Evolutionary conservation across 1,140 invertebrate genomes (phyloP).

Genomic region (Heliconius congener): DNA sequence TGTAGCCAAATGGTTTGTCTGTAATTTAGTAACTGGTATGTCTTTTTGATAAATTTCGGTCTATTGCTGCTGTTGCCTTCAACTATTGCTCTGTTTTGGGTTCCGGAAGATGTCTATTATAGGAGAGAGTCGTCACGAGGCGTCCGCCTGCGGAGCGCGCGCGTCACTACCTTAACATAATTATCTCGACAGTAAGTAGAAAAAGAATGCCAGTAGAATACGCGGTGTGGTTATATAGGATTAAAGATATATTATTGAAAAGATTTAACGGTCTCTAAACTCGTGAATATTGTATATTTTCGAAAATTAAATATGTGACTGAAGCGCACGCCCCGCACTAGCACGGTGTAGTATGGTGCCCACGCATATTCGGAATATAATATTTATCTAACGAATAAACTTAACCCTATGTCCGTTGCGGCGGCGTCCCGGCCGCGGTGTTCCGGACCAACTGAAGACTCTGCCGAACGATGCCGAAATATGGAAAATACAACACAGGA

Average conservation of each 20-base stretch:
- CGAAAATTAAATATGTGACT: slow-evolving; percentile 45
- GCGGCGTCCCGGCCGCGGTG: slow-evolving; percentile 35
- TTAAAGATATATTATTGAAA: slow-evolving; percentile 44
- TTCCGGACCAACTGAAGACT: slow-evolving; percentile 66
- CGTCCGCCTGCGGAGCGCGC: slow-evolving; percentile 58
- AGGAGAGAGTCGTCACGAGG: slow-evolving; percentile 66
- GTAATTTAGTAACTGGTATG: slow-evolving; percentile 49
- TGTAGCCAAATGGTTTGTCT: slow-evolving; percentile 55
- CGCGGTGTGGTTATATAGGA: slow-evolving; percentile 44
- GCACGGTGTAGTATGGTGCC: slow-evolving; percentile 41
- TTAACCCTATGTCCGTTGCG: slow-evolving; percentile 74
- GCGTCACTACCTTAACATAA: slow-evolving; percentile 40
- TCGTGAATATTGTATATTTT: slow-evolving; percentile 43
- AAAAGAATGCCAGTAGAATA: slow-evolving; percentile 45
- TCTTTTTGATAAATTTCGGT: slow-evolving; percentile 62
- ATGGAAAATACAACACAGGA: slow-evolving; percentile 68
- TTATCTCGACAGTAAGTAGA: slow-evolving; percentile 41
- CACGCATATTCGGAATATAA: slow-evolving; percentile 70
- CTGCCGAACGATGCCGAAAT: slow-evolving; percentile 73
- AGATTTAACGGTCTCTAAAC: slow-evolving; percentile 43
- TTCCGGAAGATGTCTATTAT: slow-evolving; percentile 78
- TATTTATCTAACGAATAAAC: slow-evolving; percentile 80
- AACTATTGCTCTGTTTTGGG: slow-evolving; percentile 73
- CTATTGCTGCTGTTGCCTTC: slow-evolving; percentile 72
- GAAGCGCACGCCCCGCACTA: slow-evolving; percentile 51